A percentile compares a stretch with the other conserved stretches of the same genome.
Evolutionary conservation across 2,888 invertebrate species (phyloP).

Genomic region (Apamea crenata): DNA sequence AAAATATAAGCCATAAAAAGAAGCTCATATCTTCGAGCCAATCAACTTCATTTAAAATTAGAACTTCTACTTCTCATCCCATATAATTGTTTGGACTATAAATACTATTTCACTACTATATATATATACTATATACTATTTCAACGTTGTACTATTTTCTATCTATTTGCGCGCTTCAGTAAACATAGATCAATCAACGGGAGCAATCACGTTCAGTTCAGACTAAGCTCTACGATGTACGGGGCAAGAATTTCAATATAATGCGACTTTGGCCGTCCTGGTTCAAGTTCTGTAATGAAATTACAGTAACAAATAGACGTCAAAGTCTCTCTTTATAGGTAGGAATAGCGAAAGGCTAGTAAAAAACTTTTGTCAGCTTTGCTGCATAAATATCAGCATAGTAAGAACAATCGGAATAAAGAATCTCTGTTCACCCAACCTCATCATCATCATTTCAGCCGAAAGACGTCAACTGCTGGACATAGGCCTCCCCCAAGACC

Average conservation of each 20-base stretch:
- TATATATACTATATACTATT: too few species aligned
- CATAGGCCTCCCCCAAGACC: too few species aligned
- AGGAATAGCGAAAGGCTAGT: neutral
- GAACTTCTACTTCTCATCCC: neutral
- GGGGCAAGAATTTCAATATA: slow-evolving; percentile 55
- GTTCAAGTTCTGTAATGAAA: slow-evolving; percentile 38
- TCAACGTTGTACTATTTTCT: slow-evolving; percentile 50
- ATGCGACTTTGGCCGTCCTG: slow-evolving; percentile 32
- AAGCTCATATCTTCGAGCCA: neutral
- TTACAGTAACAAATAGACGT: slow-evolving; percentile 24
- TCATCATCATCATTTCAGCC: too few species aligned
- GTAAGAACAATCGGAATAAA: neutral
- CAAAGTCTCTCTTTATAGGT: neutral
- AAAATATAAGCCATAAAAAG: neutral
- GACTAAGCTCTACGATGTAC: slow-evolving; percentile 41
- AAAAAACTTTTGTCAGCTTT: neutral
- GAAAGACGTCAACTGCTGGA: too few species aligned
- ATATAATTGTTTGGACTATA: slow-evolving; percentile 33
- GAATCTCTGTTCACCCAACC: neutral
- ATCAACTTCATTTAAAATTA: neutral
- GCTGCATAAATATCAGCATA: neutral
- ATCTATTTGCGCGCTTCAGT: slow-evolving; percentile 40
- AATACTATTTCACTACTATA: slow-evolving; percentile 47
- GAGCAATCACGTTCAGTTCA: slow-evolving; percentile 55
- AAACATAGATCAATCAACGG: slow-evolving; percentile 65